Base-by-base conservation (phyloP, 2,888 invertebrate genomes). In the Trachelus iudaicus region DNA sequence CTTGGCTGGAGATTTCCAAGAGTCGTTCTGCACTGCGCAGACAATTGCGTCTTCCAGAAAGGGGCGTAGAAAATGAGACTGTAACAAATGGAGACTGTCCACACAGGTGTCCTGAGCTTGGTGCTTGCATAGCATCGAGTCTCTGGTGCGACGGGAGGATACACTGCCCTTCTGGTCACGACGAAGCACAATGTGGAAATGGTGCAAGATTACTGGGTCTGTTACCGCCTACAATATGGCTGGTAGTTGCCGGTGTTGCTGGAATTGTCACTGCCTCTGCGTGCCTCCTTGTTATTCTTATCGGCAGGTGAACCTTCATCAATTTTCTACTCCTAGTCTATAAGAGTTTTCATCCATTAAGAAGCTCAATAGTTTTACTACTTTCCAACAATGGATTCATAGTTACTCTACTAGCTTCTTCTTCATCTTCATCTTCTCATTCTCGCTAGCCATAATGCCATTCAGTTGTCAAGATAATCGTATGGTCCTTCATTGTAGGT, bases 1-100 rank as follows among this genome's bases (percentile, higher is more conserved):
- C 95, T 79, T 97, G 96, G 96, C 93, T 96, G 89, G 95, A 95
- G 89, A 95, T 95, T 82, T 94, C 92, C 79, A 93, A 95, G 83
- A 94, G 94, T 75, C 93, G 94, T 82, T 93, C 94, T 68, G 94
- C 94, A 34, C 91, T 94, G 40, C 92, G 94, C 84, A 94, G 94
- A 89, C 94, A 94, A 90, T 88, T 93, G 69, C 93, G 93, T 80
- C 92, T 93, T 85, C 90, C 88, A 0, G 90, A 90, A 78, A 86
- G 88, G 12, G 88, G 84, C 11, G 77, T 30, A 80, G 82, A 78
- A 80, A 91, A 90, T 76, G 90, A 89, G 68, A 91, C 89, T 4
- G 75, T 82, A 2, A 73, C 81, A 1, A 82, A 83, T n/a, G 88
- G 88, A 3, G 91, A 92, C 79, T 91, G 92, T 78, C 89, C 89